Conservation (phyloP, 1,140 invertebrate genomes). For the Marisa cornuarietis region DNA sequence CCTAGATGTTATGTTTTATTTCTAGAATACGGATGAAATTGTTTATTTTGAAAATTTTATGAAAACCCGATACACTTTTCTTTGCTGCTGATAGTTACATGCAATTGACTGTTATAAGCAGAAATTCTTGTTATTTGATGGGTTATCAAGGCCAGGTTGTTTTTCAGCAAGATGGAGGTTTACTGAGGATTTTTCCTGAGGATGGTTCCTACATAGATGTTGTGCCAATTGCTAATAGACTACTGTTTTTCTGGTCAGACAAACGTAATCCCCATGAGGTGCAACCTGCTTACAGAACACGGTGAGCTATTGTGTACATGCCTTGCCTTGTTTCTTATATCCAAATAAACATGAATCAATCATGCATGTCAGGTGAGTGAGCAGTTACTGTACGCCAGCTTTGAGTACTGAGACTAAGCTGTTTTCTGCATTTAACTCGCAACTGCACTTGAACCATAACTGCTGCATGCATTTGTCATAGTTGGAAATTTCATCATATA, state of each 20-base stretch:
- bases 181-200: slow-evolving; percentile 89
- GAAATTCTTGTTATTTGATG: no score
- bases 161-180: slow-evolving; percentile 74
- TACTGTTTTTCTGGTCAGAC: slow-evolving; percentile 98
- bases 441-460: not conserved
- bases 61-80: no score
- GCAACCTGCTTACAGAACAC: slow-evolving; percentile 82
- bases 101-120: no score
- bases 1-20: no score
- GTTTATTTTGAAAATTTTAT: no score
- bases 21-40: no score
- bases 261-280: slow-evolving; percentile 96
- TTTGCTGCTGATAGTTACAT: no score
- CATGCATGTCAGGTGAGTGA: not conserved
- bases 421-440: not conserved
- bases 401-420: not conserved
- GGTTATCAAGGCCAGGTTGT: not conserved
- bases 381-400: not conserved
- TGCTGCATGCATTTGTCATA: no score
- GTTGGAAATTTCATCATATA: no score
- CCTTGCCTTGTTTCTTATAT: no score
- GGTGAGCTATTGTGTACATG: no score
- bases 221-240: slow-evolving; percentile 90
- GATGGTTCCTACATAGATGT: slow-evolving; percentile 71
- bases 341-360: no score